Evolutionary conservation across 2,113 vertebrate genomes (phyloP).

Genomic region (Suricata suricatta): DNA sequence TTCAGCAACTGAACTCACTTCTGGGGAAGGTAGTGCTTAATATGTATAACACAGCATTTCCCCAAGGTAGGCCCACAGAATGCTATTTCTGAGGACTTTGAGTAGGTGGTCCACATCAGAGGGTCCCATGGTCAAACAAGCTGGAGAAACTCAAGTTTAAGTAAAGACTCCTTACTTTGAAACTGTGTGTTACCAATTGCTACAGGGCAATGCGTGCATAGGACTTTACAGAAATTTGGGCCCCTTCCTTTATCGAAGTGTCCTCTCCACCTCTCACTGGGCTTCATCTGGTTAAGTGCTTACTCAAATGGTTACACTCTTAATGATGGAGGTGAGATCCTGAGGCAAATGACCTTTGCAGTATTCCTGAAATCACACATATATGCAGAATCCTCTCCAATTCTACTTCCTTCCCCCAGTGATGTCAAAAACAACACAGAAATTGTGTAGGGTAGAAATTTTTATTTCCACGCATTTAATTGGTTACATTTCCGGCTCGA

Average conservation of each 20-base stretch:
- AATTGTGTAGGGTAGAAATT: neutral
- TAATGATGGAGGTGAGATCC: neutral
- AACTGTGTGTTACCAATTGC: neutral
- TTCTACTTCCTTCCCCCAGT: neutral
- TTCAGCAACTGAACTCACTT: neutral
- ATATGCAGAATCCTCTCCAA: neutral
- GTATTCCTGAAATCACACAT: neutral
- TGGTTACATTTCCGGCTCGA: neutral
- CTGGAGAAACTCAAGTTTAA: neutral
- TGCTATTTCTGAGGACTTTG: neutral
- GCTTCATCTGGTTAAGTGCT: neutral
- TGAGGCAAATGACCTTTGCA: neutral
- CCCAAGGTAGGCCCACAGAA: neutral
- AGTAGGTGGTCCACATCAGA: neutral
- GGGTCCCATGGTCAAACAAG: neutral
- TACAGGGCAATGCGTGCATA: fast-evolving
- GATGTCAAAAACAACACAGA: neutral
- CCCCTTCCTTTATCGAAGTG: neutral
- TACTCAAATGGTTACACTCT: neutral
- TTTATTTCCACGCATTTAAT: neutral
- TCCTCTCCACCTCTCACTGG: neutral
- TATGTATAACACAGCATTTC: neutral
- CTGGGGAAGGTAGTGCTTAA: neutral
- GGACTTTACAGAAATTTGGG: neutral
- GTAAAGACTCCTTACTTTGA: neutral